Base-by-base conservation (phyloP, 2,113 vertebrate species). In the Fregata magnificens region DNA sequence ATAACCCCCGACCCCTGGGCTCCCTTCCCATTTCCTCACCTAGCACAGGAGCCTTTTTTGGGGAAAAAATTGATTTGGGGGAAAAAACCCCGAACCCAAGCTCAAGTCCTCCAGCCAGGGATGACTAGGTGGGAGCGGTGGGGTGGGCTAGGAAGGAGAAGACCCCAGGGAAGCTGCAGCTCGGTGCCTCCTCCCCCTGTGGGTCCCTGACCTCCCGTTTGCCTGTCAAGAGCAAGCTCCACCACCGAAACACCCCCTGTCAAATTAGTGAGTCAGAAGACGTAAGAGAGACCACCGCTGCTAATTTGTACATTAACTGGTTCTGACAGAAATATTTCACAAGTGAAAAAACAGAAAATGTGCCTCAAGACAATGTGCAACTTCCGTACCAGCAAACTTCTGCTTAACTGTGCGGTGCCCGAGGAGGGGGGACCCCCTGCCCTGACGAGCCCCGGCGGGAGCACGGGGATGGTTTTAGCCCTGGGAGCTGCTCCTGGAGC, bases 251-350 rank as follows among this genome's bases (percentile, higher is more conserved):
- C 98, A 98, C 97, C 98, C 97, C 98, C 98, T 98, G 98, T 99
- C 99, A 99, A 99, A 98, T 99, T 98, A 97, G 98, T 67, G 98
- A 98, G 98, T 98, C 97, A 98, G 98, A 97, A 98, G 98, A 98
- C 98, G 98, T 98, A 98, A 94, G 97, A 98, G 98, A 98, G 98
- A 98, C 97, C 98, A 98, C 98, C 95, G 82, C 98, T 96, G 98
- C 98, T 99, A 99, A 99, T 99, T 99, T 99, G 99, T 99, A 99
- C 97, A 97, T 98, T 99, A 99, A 99, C 98, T 98, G 98, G 98
- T 98, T 99, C 98, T 99, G 99, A 99, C 99, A 99, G 99, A 97
- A 98, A 95, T 91, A 97, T 98, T 98, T 98, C 96, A 97, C 98
- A 98, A 99, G 98, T 98, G 98, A 98, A 98, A 98, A 98, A 97